Conservation (phyloP, 2,797 vertebrate species). For the Neosilurus mollespiculum region DNA sequence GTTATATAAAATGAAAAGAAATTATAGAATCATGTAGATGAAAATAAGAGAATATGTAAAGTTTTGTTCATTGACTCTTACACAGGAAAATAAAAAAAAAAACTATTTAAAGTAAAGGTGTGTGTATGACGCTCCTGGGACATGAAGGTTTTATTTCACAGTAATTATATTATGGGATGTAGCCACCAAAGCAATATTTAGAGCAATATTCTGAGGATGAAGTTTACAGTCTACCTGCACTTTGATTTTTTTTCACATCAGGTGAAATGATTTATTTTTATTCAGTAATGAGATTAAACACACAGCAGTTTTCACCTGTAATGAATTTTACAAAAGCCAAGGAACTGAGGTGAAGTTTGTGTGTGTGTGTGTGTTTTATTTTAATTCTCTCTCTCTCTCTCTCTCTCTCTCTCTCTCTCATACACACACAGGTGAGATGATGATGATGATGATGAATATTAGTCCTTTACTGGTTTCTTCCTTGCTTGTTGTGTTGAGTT, state of each 20-base stretch:
- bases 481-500: conserved; percentile 39
- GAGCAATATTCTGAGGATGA: background rate
- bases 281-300: background rate
- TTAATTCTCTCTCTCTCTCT: background rate
- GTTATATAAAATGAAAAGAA: background rate
- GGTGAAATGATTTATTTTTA: background rate
- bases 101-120: background rate
- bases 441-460: too few species aligned
- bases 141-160: background rate
- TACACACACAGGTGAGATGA: background rate
- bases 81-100: background rate
- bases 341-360: background rate
- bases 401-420: too few species aligned
- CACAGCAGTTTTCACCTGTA: background rate
- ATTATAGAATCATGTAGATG: background rate
- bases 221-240: background rate
- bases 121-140: background rate
- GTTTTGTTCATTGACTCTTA: background rate
- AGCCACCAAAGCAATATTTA: conserved; percentile 6
- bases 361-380: too few species aligned
- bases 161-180: conserved; percentile 7
- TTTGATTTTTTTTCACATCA: background rate
- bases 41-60: background rate
- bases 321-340: background rate
- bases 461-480: background rate